phyloP scores from a whole-genome alignment of 2,797 vertebrate species.

The Vespertilio murinus region DNA sequence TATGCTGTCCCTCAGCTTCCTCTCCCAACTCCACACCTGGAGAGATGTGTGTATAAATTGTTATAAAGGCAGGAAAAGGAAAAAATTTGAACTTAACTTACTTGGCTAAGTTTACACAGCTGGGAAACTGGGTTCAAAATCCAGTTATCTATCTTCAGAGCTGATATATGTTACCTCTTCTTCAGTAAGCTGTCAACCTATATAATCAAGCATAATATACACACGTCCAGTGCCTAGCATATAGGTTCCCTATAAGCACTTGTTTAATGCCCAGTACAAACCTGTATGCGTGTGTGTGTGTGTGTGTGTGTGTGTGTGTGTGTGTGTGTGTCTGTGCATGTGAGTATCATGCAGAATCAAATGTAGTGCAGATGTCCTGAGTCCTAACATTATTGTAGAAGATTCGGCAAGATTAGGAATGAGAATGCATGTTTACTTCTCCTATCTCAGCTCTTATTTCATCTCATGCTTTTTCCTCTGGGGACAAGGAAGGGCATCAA shows the following conservation, averaged over 20 bases:
- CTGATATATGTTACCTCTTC: not conserved
- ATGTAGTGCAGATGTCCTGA: not conserved
- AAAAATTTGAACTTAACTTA: not conserved
- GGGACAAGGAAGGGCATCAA: not conserved
- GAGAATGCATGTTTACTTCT: not conserved
- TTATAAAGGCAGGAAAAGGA: not conserved
- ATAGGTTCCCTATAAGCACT: not conserved
- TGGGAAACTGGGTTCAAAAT: slow-evolving; percentile 1
- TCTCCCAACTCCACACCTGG: not conserved
- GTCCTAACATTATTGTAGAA: not conserved
- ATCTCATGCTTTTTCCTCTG: not conserved
- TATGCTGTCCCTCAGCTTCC: not conserved
- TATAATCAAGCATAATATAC: not conserved
- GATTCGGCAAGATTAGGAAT: not conserved
- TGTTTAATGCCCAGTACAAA: not conserved
- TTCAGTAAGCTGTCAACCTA: not conserved
- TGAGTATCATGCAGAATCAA: not conserved
- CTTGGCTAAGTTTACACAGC: slow-evolving; percentile 30
- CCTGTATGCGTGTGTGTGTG: not conserved
- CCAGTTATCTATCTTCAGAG: not conserved
- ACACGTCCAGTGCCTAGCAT: not conserved
- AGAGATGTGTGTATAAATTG: not conserved
- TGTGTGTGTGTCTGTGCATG: not conserved
- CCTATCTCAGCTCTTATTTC: not conserved
- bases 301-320: not conserved